phyloP scores from a whole-genome alignment of 2,113 vertebrate genomes.

The Bubo blakistoni region DNA sequence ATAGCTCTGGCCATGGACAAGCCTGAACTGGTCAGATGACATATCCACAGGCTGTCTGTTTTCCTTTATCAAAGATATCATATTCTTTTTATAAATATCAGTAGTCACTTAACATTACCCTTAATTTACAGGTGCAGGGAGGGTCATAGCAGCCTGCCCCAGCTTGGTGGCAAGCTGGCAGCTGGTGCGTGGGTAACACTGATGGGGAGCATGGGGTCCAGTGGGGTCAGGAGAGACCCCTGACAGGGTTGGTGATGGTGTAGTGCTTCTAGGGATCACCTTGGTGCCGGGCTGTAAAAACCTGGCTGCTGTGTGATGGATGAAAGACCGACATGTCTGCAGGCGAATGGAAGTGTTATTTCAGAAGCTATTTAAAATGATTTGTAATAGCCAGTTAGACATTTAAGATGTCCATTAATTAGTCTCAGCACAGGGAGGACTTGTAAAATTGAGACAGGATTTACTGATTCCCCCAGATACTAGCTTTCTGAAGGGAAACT shows the following conservation, averaged over 20 bases:
- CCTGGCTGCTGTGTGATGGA: not conserved
- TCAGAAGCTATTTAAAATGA: conserved; percentile 24
- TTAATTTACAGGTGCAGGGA: not conserved
- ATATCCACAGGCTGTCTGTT: not conserved
- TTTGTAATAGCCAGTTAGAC: not conserved
- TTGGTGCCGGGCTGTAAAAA: not conserved
- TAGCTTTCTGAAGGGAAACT: not conserved
- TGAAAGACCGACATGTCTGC: not conserved
- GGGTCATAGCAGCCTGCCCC: not conserved
- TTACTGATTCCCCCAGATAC: not conserved
- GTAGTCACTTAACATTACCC: not conserved
- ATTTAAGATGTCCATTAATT: conserved; percentile 32
- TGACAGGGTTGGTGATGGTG: fast-evolving
- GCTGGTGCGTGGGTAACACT: fast-evolving
- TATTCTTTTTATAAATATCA: not conserved
- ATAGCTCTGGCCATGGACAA: fast-evolving
- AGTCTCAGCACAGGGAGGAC: not conserved
- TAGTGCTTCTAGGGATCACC: not conserved
- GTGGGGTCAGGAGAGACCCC: fast-evolving
- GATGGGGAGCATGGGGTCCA: fast-evolving
- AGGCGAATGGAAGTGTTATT: not conserved
- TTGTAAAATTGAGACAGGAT: conserved; percentile 25
- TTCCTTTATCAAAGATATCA: not conserved
- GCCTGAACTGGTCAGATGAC: not conserved
- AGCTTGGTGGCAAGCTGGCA: fast-evolving